Evolutionary conservation across 2,888 invertebrate species (phyloP), one percentile per base, ranked within the genome.

Genomic region (Boloria selene): DNA sequence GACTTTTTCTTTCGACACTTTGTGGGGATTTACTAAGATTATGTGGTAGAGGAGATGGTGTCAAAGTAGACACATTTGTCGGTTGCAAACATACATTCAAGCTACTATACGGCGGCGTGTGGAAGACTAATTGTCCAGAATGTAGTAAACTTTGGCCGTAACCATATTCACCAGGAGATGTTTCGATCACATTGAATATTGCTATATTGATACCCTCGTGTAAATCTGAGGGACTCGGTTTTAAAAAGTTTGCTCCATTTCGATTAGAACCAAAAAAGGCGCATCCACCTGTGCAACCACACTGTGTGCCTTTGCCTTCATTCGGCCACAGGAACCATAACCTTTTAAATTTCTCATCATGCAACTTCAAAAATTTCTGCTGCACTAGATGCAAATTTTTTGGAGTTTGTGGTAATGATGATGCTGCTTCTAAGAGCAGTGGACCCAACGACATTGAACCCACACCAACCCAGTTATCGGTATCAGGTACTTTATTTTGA

Each of bases 251-350:
- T 13, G 94, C 90, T 0, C 98, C 99, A 83, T 98, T 98, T 78
- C 95, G 94, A 85, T 98, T 98, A 63, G 94, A 95, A 2, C 98
- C 99, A 81, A 99, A 99, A 90, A 99, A 99, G 13, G 94, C 93
- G 80, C 98, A 98, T 0, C 98, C 98, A 3, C 99, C 99, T 42
- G 96, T 96, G 83, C 99, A 99, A 0, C 99, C 99, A 83, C 99
- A 99, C 74, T 96, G 96, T 0, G 94, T 90, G 66, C 93, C 93
- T 73, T 95, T 95, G 2, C 94, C 93, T 74, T 96, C 95, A 17
- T 93, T 92, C 0, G 96, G 95, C 99, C 99, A 99, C 31, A 99
- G 87, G 82, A 99, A 99, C 97, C 98, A 98, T 45, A 99, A 90
- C 65, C 98, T 94, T 80, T 97, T 97, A 0, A 95, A 95, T 74